Percentiles rank a stretch among this genome's conserved stretches.
These are phyloP conservation scores for Ailuropoda melanoleuca DNA, from an alignment of 2,113 vertebrate species.

Conservation along the genomic window DNA sequence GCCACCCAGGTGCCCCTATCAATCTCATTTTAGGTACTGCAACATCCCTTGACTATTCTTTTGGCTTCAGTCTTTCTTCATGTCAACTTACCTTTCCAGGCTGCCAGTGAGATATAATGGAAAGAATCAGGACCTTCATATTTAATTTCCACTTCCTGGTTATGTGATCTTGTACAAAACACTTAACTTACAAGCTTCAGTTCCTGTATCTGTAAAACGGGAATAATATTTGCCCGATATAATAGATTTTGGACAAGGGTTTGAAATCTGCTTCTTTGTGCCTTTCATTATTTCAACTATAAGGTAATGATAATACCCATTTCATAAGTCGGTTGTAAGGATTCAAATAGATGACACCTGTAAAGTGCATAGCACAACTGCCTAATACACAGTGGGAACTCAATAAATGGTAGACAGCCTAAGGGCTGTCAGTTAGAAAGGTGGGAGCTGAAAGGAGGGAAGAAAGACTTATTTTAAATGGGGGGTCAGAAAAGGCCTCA, in stretches of 20 bases:
- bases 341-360: not conserved
- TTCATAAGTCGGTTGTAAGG: not conserved
- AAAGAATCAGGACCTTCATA: not conserved
- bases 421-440: not conserved
- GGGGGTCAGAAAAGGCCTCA: not conserved
- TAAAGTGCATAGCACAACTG: not conserved
- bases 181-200: not conserved
- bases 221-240: not conserved
- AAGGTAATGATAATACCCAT: not conserved
- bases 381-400: not conserved
- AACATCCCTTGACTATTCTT: conserved; percentile 10
- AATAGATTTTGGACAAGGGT: not conserved
- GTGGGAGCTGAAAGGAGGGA: not conserved
- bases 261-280: conserved; percentile 35
- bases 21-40: conserved; percentile 10
- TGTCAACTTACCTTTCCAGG: not conserved
- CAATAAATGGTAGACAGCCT: not conserved
- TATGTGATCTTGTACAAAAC: conserved; percentile 22
- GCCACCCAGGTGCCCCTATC: not conserved
- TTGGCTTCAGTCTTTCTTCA: conserved; percentile 10
- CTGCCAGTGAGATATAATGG: conserved; percentile 7
- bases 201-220: not conserved
- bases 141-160: conserved; percentile 25
- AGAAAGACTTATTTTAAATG: not conserved
- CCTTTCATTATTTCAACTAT: not conserved